Evolutionary conservation across 2,797 vertebrate species (phyloP), one percentile per base, ranked within the genome.

Genomic region (Erpetoichthys calabaricus): DNA sequence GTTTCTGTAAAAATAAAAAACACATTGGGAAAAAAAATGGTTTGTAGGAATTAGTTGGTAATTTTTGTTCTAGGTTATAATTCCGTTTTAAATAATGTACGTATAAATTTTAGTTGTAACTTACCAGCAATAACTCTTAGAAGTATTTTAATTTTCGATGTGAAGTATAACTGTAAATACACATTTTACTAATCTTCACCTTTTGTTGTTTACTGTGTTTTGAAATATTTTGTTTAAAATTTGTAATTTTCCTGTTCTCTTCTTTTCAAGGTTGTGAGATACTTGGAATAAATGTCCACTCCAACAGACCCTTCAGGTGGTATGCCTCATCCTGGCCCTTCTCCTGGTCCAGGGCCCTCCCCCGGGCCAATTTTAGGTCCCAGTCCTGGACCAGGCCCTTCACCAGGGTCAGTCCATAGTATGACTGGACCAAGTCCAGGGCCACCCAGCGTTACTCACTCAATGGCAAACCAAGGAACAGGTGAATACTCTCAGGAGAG

Each of bases 381-480:
- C 45, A 98, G 95, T 63, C 93, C 95, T 57, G 95, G 95, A 68
- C 94, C 95, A 2, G 94, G 95, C 3, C 94, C 92, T 0, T 98
- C 95, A 62, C 95, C 95, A 7, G 84, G 94, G 65, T 97, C 95
- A 8, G 94, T 96, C 60, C 95, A 98, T 79, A 95, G 91, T 62
- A 96, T 97, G 90, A 95, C 97, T 93, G 95, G 95, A 61, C 92
- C 92, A n/a, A 96, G 93, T 68, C 94, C 95, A 43, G 92, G 95
- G 63, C 94, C 94, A 0, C 90, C 94, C 5, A 95, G 83, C 7
- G 89, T 90, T 45, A 77, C 88, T 0, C 93, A 94, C 59, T 68
- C 86, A 54, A 80, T 98, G 74, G 86, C 91, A 4, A 66, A 83
- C 4, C 91, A 93, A 76, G 90, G 86, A 0, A 76, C 87, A 46